Base-by-base conservation (phyloP, 2,888 invertebrate genomes). In the Agrochola macilenta region DNA sequence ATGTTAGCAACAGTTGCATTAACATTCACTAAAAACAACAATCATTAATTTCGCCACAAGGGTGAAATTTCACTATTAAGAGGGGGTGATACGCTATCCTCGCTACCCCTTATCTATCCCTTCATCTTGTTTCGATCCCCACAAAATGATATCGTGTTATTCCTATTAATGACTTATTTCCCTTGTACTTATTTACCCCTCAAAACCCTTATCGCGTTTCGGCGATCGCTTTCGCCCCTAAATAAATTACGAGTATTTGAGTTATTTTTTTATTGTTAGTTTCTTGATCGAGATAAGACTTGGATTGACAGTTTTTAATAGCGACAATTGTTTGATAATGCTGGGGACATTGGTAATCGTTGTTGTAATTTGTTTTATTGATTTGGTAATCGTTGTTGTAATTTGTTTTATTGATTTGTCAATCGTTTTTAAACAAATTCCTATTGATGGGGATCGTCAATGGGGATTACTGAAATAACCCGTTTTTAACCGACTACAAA, bases 101-200 rank as follows among this genome's bases (percentile, higher is more conserved):
- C 63, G 7, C 58, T 8, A 39, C 43, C 74, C 74, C 74, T 79
- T 88, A 87, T 87, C 87, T 73, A 64, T 69, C 63, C 79, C 49
- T 39, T 79, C 88, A 93, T 94, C 93, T 90, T 89, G 91, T 91
- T 87, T 80, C 77, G 95, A 95, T 94, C 94, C 93, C 93, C 91
- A 85, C 89, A 87, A 88, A 90, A 82, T 90, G 95, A 95, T 95
- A 95, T 88, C 88, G 86, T 89, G 91, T 92, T 93, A 93, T 94
- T 94, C 94, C 93, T 95, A 95, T 95, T 95, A 95, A 95, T 95
- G 95, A 95, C 94, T 93, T 93, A 94, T 92, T 94, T 92, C 94
- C 92, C 92, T 91, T 92, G 91, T 89, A 89, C 90, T 88, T 85
- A 90, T 89, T 54, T 80, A 79, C 86, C 88, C 89, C 86, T 84